phyloP scores from a whole-genome alignment of 2,113 vertebrate genomes.

The Junco hyemalis region DNA sequence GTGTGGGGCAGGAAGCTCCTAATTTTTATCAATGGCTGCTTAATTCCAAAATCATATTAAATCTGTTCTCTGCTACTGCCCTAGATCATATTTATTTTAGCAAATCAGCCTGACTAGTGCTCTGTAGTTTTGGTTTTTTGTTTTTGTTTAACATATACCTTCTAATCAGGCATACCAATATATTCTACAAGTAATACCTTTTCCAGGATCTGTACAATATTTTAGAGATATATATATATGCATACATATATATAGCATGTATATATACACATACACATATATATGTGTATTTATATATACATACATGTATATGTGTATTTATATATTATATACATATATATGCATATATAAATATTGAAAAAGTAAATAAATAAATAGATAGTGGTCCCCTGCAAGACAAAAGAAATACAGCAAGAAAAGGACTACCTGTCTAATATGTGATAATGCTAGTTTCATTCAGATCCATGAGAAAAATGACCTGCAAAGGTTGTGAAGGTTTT shows the following conservation, averaged over 20 bases:
- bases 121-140: neutral
- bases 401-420: neutral
- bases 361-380: too few species aligned
- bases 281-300: too few species aligned
- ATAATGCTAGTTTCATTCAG: neutral
- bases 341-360: too few species aligned
- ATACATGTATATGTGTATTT: too few species aligned
- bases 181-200: neutral
- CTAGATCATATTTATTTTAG: neutral
- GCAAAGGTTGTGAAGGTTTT: neutral
- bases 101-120: neutral
- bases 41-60: neutral
- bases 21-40: neutral
- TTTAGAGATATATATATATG: too few species aligned
- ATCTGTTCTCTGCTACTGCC: neutral
- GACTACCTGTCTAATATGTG: neutral
- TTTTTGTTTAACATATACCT: neutral
- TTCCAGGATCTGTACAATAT: neutral
- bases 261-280: too few species aligned
- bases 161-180: neutral
- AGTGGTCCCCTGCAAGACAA: neutral
- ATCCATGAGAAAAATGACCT: neutral
- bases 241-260: too few species aligned
- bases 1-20: neutral
- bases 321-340: too few species aligned